Evolutionary conservation across 2,113 vertebrate genomes (phyloP).

Genomic region (Tachycineta bicolor): DNA sequence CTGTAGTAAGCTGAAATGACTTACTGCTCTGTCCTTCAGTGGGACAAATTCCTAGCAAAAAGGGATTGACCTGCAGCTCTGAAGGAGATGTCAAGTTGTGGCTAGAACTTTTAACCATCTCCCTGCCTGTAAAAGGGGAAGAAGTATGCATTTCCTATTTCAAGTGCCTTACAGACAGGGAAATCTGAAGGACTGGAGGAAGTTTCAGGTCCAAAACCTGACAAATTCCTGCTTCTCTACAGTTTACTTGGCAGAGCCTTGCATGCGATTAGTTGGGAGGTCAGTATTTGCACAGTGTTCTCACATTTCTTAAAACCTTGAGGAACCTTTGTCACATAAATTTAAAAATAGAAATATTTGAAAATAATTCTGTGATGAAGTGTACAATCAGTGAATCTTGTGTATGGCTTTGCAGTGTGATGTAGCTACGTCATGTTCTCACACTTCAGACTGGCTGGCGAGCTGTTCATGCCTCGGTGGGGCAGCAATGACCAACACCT

Average conservation of each 20-base stretch:
- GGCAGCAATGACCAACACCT: neutral
- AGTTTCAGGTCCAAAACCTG: neutral
- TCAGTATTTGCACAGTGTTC: neutral
- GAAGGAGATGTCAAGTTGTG: neutral
- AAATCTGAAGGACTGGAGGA: neutral
- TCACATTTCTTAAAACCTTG: neutral
- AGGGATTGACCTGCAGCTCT: slow-evolving; percentile 19
- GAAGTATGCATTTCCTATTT: neutral
- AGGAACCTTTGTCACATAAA: neutral
- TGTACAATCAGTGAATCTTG: rapidly evolving
- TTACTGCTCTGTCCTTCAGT: slow-evolving; percentile 32
- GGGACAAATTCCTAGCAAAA: slow-evolving; percentile 45
- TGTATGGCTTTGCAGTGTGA: neutral
- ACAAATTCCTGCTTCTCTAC: neutral
- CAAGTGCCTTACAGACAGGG: neutral
- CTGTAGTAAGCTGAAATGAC: slow-evolving; percentile 9
- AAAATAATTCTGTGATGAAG: neutral
- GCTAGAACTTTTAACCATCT: neutral
- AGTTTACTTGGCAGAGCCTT: neutral
- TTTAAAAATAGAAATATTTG: neutral
- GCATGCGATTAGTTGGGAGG: neutral
- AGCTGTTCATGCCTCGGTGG: neutral
- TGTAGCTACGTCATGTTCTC: rapidly evolving
- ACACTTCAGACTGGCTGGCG: neutral
- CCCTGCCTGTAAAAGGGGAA: neutral